Evolutionary conservation across 2,888 invertebrate species (phyloP).

Genomic region (Lycia hirtaria): DNA sequence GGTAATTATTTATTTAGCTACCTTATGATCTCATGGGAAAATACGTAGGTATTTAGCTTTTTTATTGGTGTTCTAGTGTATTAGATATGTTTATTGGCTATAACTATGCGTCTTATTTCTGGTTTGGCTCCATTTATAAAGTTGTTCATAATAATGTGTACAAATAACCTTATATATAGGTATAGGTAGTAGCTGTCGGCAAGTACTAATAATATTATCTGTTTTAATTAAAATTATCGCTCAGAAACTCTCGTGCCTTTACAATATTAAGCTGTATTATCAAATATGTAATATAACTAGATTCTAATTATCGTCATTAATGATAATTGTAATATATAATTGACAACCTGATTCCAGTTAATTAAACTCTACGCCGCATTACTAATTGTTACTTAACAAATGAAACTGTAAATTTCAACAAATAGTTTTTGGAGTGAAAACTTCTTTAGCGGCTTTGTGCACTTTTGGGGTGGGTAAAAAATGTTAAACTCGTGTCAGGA

Average conservation of each 20-base stretch:
- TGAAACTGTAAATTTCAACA: neutral
- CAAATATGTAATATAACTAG: constrained; percentile 1
- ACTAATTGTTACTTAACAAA: neutral
- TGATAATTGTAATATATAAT: constrained; percentile 9
- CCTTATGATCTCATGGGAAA: no score
- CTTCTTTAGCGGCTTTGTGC: no score
- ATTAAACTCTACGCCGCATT: constrained; percentile 7
- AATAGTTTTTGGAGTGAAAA: no score
- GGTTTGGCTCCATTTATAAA: no score
- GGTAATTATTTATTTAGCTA: constrained; percentile 13
- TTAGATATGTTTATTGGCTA: no score
- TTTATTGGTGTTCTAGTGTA: neutral
- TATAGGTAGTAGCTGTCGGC: no score
- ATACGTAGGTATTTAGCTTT: neutral
- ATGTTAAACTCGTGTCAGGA: no score
- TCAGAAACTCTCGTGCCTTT: neutral
- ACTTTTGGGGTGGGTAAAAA: no score
- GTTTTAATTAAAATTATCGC: neutral
- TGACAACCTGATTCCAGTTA: constrained; percentile 12
- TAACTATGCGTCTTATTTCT: no score
- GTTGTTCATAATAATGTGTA: no score
- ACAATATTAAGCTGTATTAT: neutral
- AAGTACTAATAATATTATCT: neutral
- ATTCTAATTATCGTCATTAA: constrained; percentile 6
- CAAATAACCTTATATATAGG: neutral